These are phyloP conservation scores for Vireo altiloquus DNA, from an alignment of 2,113 vertebrate genomes.

Conservation along the genomic window DNA sequence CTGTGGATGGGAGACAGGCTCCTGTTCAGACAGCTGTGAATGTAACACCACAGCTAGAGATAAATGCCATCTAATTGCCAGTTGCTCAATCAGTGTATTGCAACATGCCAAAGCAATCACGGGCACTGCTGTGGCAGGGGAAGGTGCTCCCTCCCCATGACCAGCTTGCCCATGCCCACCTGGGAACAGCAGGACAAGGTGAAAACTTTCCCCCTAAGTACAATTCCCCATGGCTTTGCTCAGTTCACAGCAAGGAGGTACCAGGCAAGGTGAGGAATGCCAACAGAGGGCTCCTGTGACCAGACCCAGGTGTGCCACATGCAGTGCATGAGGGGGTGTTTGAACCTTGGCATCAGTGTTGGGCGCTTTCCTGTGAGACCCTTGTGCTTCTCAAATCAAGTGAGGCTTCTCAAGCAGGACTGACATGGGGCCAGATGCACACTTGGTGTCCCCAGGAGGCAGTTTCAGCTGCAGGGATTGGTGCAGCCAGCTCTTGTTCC, in stretches of 20 bases:
- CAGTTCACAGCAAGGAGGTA: accelerated
- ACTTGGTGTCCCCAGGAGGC: neutral
- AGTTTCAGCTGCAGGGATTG: accelerated
- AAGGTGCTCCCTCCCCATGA: neutral
- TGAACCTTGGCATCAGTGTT: neutral
- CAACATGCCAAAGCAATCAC: neutral
- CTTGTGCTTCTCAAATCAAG: neutral
- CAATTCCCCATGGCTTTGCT: neutral
- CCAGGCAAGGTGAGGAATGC: neutral
- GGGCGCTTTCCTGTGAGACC: accelerated
- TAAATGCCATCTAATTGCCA: neutral
- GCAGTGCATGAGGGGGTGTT: neutral
- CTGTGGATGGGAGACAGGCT: neutral
- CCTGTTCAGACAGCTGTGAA: neutral
- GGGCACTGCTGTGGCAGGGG: neutral
- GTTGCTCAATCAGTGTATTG: neutral
- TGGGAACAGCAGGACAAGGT: neutral
- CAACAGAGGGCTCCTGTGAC: neutral
- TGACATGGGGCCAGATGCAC: neutral
- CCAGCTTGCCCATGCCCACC: accelerated
- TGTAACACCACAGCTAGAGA: neutral
- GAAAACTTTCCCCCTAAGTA: neutral
- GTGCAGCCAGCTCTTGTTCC: neutral
- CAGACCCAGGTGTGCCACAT: accelerated
- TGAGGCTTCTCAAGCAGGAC: neutral